phyloP scores from a whole-genome alignment of 2,113 vertebrate genomes.

The Gymnogyps californianus region DNA sequence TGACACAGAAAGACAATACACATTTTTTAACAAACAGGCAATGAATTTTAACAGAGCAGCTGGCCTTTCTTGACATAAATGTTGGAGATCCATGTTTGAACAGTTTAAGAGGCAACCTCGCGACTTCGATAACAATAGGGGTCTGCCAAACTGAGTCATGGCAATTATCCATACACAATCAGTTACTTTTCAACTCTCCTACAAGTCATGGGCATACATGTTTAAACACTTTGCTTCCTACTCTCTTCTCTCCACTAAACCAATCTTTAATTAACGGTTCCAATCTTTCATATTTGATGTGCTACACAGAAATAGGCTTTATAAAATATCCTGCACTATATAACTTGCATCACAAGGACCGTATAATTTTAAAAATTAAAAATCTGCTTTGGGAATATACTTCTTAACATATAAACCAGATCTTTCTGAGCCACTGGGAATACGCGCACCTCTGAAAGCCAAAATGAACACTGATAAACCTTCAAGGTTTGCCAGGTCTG shows the following conservation, averaged over 20 bases:
- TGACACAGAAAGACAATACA: background rate
- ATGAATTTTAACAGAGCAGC: slow-evolving; percentile 2
- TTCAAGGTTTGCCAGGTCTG: slow-evolving; percentile 32
- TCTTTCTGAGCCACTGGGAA: background rate
- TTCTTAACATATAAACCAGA: background rate
- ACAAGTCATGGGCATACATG: background rate
- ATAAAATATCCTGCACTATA: background rate
- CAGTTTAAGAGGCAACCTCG: slow-evolving; percentile 16
- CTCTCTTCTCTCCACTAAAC: background rate
- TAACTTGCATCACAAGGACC: background rate
- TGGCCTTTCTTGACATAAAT: slow-evolving; percentile 20
- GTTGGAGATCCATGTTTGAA: background rate
- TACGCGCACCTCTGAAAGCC: background rate
- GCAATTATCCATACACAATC: slow-evolving; percentile 43
- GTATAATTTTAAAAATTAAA: slow-evolving; percentile 17
- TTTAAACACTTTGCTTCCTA: background rate
- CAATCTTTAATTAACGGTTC: background rate
- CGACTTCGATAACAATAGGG: background rate
- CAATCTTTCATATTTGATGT: background rate
- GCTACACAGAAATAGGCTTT: background rate
- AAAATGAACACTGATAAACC: slow-evolving; percentile 14
- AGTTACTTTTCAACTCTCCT: background rate
- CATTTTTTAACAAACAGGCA: background rate
- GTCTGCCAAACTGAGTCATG: slow-evolving; percentile 1
- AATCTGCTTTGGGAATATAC: background rate